Conservation (phyloP, 2,888 invertebrate genomes). For the Dichetophora obliterata region DNA sequence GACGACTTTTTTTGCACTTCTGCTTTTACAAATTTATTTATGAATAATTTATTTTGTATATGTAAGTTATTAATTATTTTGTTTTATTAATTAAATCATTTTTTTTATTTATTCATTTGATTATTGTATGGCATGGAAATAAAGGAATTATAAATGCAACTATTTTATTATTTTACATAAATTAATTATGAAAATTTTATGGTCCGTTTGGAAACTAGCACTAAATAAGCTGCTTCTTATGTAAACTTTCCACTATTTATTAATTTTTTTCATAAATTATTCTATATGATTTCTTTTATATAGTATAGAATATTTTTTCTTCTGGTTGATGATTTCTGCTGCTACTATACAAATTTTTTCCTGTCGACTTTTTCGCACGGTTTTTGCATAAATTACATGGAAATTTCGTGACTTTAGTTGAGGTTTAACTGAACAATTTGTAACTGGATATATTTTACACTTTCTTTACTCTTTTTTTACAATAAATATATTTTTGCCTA, state of each 20-base stretch:
- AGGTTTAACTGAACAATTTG: background rate
- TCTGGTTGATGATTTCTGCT: conserved; percentile 5
- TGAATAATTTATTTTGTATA: background rate
- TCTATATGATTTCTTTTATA: conserved; percentile 8
- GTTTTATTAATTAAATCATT: conserved; percentile 17
- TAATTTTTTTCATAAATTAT: conserved; percentile 19
- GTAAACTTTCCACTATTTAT: conserved; percentile 21
- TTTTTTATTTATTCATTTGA: conserved; percentile 2
- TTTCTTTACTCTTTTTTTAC: conserved; percentile 51
- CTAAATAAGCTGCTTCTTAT: conserved; percentile 6
- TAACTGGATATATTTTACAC: conserved; percentile 54
- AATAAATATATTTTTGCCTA: conserved; percentile 38
- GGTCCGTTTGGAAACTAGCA: background rate
- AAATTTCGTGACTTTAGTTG: background rate
- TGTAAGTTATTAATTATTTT: background rate
- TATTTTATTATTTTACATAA: background rate
- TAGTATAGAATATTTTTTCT: conserved; percentile 28
- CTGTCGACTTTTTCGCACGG: background rate
- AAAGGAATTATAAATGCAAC: background rate
- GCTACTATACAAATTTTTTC: conserved; percentile 26
- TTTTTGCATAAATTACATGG: conserved; percentile 3
- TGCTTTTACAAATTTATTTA: conserved; percentile 3
- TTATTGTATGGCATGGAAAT: background rate
- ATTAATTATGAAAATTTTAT: background rate
- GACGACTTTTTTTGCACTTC: conserved; percentile 6